A percentile compares a stretch with the other conserved stretches of the same genome.
Evolutionary conservation across 1,140 invertebrate species (phyloP).

Genomic region (Centruroides sculpturatus): DNA sequence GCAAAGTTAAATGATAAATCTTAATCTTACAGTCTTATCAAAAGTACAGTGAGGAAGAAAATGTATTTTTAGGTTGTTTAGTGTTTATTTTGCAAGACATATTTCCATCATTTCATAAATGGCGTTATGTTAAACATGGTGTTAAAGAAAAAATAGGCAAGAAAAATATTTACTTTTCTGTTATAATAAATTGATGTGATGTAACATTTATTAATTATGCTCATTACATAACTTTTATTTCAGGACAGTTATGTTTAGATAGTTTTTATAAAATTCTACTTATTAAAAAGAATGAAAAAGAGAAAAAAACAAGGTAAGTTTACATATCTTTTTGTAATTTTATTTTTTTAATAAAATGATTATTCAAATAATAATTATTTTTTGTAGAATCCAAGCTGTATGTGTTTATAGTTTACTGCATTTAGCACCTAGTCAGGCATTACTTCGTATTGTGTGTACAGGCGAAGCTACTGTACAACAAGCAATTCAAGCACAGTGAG

Average conservation of each 20-base stretch:
- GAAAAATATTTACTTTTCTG: background rate
- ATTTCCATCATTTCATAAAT: constrained; percentile 31
- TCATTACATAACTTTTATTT: constrained; percentile 16
- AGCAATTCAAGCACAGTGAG: constrained; percentile 28
- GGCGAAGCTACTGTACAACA: constrained; percentile 29
- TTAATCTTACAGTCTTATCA: too few species aligned
- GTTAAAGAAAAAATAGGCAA: constrained; percentile 10
- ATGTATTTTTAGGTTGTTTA: constrained; percentile 24
- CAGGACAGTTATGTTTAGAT: background rate
- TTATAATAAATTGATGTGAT: background rate
- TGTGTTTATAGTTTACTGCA: constrained; percentile 29
- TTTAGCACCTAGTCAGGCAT: constrained; percentile 27
- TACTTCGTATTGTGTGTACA: constrained; percentile 29
- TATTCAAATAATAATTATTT: background rate
- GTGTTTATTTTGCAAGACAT: constrained; percentile 30
- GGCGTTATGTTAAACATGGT: constrained; percentile 25
- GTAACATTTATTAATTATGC: constrained; percentile 1
- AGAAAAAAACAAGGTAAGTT: background rate
- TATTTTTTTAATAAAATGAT: background rate
- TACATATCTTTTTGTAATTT: background rate
- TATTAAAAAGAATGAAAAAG: constrained; percentile 9
- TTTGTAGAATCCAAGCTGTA: constrained; percentile 22
- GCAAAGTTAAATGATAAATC: too few species aligned
- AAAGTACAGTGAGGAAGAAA: constrained; percentile 8
- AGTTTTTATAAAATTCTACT: background rate